phyloP scores from a whole-genome alignment of 1,140 invertebrate species.

The Drosophila mojavensis region DNA sequence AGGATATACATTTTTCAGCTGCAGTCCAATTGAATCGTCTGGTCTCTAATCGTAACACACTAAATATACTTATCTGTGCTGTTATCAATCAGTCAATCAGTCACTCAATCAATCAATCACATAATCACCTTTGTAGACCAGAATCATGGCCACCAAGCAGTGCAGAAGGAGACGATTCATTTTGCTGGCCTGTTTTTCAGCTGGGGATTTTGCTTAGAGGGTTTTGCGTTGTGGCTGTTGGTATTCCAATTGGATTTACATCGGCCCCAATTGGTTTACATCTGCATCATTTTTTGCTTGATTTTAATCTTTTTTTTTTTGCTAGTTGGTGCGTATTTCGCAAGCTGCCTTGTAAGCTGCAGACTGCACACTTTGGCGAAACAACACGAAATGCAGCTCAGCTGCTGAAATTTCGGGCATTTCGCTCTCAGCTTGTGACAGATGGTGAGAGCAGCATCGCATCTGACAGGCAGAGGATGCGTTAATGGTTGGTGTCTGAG shows the following conservation, averaged over 20 bases:
- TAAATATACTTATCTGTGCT: not conserved
- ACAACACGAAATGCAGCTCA: slow-evolving; percentile 74
- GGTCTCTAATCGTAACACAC: not conserved
- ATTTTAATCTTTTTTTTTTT: slow-evolving; percentile 32
- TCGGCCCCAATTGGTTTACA: slow-evolving; percentile 1
- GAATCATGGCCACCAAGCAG: slow-evolving; percentile 68
- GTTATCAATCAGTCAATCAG: not conserved
- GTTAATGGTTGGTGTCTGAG: slow-evolving; percentile 8
- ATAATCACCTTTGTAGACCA: slow-evolving; percentile 71
- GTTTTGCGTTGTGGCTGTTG: not conserved
- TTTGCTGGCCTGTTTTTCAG: slow-evolving; percentile 29
- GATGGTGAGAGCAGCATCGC: slow-evolving; percentile 42
- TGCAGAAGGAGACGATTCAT: slow-evolving; percentile 77
- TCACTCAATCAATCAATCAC: not conserved
- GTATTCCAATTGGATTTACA: slow-evolving; percentile 6
- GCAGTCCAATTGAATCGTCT: slow-evolving; percentile 3
- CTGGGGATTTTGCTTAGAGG: not conserved
- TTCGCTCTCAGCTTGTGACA: slow-evolving; percentile 48
- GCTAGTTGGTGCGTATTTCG: slow-evolving; percentile 14
- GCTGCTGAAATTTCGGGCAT: slow-evolving; percentile 49
- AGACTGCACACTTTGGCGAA: slow-evolving; percentile 69
- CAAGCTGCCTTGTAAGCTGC: slow-evolving; percentile 19
- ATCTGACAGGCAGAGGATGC: slow-evolving; percentile 28
- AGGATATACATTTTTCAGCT: slow-evolving; percentile 73
- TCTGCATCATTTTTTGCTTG: slow-evolving; percentile 49